phyloP scores from a whole-genome alignment of 2,888 invertebrate species.

The Andrena camellia region DNA sequence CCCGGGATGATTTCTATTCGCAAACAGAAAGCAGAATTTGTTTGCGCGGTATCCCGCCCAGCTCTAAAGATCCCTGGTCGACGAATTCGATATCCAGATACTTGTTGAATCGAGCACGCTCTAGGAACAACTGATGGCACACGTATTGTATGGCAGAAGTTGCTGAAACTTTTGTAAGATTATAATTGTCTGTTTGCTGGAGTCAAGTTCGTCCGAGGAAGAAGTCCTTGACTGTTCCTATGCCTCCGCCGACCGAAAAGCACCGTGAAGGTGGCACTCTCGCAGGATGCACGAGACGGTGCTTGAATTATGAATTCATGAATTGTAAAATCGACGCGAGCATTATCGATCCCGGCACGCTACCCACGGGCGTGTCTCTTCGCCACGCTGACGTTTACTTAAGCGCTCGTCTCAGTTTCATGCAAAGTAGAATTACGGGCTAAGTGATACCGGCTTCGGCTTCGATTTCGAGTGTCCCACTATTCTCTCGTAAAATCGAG shows the following conservation, averaged over 20 bases:
- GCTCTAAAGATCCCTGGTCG: not conserved
- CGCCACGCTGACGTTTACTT: conserved; percentile 59
- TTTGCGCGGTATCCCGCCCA: not conserved
- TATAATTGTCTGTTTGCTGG: conserved; percentile 45
- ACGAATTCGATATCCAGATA: conserved; percentile 18
- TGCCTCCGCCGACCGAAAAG: conserved; percentile 39
- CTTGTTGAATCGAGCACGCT: conserved; percentile 28
- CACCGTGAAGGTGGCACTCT: conserved; percentile 50
- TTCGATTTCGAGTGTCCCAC: conserved; percentile 51
- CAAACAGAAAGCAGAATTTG: conserved; percentile 33
- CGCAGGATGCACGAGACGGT: conserved; percentile 63
- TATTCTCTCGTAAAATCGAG: conserved; percentile 47
- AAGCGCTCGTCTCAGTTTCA: conserved; percentile 65
- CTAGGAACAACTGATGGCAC: not conserved
- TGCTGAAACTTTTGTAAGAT: conserved; percentile 22
- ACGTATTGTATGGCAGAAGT: conserved; percentile 11
- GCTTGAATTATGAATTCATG: conserved; percentile 82
- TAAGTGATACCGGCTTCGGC: conserved; percentile 62
- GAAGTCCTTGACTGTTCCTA: conserved; percentile 14
- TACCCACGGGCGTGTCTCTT: conserved; percentile 28
- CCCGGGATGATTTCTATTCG: conserved; percentile 46
- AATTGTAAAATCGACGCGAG: conserved; percentile 80
- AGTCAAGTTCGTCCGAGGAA: conserved; percentile 17
- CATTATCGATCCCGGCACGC: conserved; percentile 76
- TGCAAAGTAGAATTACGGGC: conserved; percentile 61